These are phyloP conservation scores for Odontamblyopus rebecca DNA, from an alignment of 2,797 vertebrate genomes.

Conservation along the genomic window DNA sequence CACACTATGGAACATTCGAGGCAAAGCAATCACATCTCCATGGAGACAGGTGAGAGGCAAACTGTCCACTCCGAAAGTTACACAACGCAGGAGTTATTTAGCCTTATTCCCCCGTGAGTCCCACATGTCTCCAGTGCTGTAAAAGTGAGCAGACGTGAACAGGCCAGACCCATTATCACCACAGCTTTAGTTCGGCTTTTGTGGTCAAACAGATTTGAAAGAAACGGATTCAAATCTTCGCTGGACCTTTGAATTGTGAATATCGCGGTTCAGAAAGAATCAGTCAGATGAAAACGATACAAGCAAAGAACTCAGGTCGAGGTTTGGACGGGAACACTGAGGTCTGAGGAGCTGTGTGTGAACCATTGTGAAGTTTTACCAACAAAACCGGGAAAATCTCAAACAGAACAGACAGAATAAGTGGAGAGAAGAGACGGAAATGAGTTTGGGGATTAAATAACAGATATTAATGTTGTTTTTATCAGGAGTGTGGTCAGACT, in stretches of 20 bases:
- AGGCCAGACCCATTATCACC: constrained; percentile 64
- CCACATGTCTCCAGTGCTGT: constrained; percentile 33
- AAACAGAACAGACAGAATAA: constrained; percentile 22
- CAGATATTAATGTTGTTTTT: constrained; percentile 8
- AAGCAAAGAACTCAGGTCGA: constrained; percentile 45
- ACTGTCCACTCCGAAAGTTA: too few relatives aligned
- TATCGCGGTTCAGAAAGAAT: constrained; percentile 48
- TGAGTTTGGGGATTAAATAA: constrained; percentile 35
- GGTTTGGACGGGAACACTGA: constrained; percentile 41
- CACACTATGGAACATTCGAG: too few relatives aligned
- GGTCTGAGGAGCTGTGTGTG: constrained; percentile 50
- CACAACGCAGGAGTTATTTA: too few relatives aligned
- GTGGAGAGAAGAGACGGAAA: constrained; percentile 23
- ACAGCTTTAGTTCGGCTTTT: constrained; percentile 57
- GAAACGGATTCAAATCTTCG: constrained; percentile 58
- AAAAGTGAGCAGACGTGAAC: constrained; percentile 50
- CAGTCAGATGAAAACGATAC: constrained; percentile 50
- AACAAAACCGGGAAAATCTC: constrained; percentile 34
- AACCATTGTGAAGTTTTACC: constrained; percentile 50
- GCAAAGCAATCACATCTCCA: too few relatives aligned
- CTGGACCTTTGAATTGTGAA: constrained; percentile 58
- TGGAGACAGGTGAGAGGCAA: too few relatives aligned
- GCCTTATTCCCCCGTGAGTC: constrained; percentile 10
- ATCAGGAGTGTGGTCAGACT: neutral
- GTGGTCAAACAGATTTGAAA: constrained; percentile 58